A percentile compares a stretch with the other conserved stretches of the same genome.
Evolutionary conservation across 2,888 invertebrate genomes (phyloP).

Genomic region (Phytoseiulus persimilis): DNA sequence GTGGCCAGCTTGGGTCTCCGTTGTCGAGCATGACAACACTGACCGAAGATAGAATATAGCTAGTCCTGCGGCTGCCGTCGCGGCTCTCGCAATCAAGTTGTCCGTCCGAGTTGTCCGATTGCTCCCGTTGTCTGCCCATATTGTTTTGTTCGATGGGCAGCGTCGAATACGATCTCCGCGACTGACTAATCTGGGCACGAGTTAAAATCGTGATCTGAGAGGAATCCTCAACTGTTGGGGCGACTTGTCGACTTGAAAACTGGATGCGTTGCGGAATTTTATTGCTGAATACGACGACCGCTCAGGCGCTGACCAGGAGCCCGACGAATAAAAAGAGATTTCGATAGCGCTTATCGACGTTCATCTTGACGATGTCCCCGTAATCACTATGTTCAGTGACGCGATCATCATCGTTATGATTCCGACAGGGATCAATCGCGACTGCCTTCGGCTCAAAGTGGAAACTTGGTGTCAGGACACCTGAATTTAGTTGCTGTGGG

Average conservation of each 20-base stretch:
- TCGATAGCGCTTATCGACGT: not conserved
- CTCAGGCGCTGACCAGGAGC: not conserved
- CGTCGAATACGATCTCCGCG: not conserved
- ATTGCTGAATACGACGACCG: not conserved
- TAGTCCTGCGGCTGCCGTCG: not conserved
- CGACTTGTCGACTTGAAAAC: not conserved
- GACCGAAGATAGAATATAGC: not conserved
- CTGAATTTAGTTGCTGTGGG: not conserved
- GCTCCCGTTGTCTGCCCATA: not conserved
- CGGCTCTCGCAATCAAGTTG: not conserved
- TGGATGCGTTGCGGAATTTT: not conserved
- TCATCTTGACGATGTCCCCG: not conserved
- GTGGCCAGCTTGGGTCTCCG: not conserved
- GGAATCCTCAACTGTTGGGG: not conserved
- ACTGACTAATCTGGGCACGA: not conserved
- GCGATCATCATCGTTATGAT: not conserved
- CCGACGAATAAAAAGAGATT: not conserved
- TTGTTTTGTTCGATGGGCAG: not conserved
- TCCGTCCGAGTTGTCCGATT: not conserved
- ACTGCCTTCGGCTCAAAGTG: not conserved
- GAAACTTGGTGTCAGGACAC: not conserved
- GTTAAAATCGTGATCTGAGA: not conserved
- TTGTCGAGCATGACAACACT: not conserved
- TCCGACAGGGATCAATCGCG: not conserved
- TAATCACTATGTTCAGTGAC: not conserved